Evolutionary conservation across 2,888 invertebrate species (phyloP).

Genomic region (Drosophila neonasuta): DNA sequence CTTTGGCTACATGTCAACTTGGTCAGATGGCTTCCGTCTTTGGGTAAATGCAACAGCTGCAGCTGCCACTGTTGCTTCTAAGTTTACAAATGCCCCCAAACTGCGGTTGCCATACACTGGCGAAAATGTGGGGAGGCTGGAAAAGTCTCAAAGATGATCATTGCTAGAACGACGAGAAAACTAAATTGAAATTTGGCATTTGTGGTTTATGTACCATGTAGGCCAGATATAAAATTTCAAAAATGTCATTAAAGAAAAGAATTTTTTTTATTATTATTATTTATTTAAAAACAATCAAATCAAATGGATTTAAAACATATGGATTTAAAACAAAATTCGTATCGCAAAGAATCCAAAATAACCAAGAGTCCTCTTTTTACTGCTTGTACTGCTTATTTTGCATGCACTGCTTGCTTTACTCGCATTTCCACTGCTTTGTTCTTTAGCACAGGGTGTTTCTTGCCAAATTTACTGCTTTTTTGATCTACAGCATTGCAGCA

Average conservation of each 20-base stretch:
- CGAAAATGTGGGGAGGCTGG: not conserved
- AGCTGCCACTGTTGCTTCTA: slow-evolving; percentile 42
- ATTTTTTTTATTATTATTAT: too few species aligned
- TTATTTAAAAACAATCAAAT: too few species aligned
- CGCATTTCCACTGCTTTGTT: not conserved
- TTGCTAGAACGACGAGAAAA: too few species aligned
- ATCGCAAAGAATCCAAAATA: too few species aligned
- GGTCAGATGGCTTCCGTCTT: slow-evolving; percentile 58
- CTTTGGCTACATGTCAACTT: slow-evolving; percentile 66
- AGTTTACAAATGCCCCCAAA: slow-evolving; percentile 32
- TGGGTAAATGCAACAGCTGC: slow-evolving; percentile 59
- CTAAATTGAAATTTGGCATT: not conserved
- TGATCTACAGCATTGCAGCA: not conserved
- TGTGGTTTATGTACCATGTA: too few species aligned
- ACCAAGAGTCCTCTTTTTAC: not conserved
- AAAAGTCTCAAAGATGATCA: not conserved
- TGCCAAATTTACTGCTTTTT: not conserved
- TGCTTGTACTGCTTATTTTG: not conserved
- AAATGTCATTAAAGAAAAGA: too few species aligned
- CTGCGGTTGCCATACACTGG: slow-evolving; percentile 12
- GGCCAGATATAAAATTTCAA: too few species aligned
- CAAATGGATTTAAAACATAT: not conserved
- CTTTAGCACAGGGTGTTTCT: not conserved
- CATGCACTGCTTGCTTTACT: not conserved
- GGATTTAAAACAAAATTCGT: not conserved